Evolutionary conservation across 2,113 vertebrate genomes (phyloP), one percentile per base, ranked within the genome.

Genomic region (Phaethon lepturus): DNA sequence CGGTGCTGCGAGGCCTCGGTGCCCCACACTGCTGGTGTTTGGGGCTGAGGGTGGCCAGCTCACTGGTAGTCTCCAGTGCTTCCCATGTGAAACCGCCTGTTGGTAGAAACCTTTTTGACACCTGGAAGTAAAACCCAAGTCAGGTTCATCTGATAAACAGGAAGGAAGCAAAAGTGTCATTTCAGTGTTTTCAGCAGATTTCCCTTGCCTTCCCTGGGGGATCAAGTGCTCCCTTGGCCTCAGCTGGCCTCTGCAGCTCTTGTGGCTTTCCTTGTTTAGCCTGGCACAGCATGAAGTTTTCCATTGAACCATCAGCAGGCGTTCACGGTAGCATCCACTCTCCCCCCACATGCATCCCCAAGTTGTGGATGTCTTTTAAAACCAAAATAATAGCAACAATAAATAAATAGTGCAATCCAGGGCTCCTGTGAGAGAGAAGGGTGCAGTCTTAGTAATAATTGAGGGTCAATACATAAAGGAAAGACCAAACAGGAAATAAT

Each of bases 1-100:
- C 0, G 0, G 2, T n/a, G 52, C 60, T 28, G 15, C 0, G 1
- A 38, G 31, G 38, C 20, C 24, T 33, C 6, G 0, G 40, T 9
- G 20, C 44, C 13, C 10, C 29, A 9, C 0, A 0, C n/a, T 38
- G 38, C 35, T 77, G 83, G 28, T 1, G 0, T 38, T 31, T 55
- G 28, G 33, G 15, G 15, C 19, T 2, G 9, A 67, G 56, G n/a
- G 11, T 60, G 53, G 19, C 58, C 2, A 0, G 7, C 62, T 91
- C 5, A 0, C 44, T 2, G 0, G 42, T 10, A 76, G 24, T 13
- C 47, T 88, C 52, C 22, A 33, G 44, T 5, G 16, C 29, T 60
- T 49, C 52, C 35, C 40, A 47, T 1, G 10, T 81, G 52, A 87
- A 92, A 58, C 31, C 1, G 9, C 31, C 22, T 66, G 19, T 42